Evolutionary conservation across 2,797 vertebrate species (phyloP).

Genomic region (Miopithecus talapoin): DNA sequence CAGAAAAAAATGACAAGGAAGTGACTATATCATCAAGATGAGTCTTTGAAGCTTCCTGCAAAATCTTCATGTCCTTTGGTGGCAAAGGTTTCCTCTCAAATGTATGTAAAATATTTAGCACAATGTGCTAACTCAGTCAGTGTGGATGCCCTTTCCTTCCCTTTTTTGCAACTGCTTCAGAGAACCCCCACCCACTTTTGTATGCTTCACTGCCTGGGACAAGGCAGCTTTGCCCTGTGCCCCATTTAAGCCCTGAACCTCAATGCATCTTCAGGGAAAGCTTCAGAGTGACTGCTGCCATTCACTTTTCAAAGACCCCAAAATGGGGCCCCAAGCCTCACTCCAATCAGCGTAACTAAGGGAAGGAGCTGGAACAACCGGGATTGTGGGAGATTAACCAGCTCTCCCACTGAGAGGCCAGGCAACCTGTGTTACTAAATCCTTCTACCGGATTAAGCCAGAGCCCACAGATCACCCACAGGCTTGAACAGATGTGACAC

Average conservation of each 20-base stretch:
- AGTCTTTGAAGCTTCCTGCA: background rate
- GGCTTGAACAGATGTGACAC: constrained; percentile 45
- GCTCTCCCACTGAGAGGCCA: constrained; percentile 40
- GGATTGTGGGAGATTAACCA: constrained; percentile 29
- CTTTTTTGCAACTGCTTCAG: constrained; percentile 10
- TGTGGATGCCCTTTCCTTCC: constrained; percentile 5
- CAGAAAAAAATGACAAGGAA: background rate
- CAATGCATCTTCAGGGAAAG: background rate
- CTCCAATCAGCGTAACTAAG: background rate
- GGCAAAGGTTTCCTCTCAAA: background rate
- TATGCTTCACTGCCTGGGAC: background rate
- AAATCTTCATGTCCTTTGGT: background rate
- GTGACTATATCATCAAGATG: accelerated
- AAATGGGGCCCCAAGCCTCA: background rate
- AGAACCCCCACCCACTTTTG: background rate
- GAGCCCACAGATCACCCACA: background rate
- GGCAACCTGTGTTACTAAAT: constrained; percentile 62
- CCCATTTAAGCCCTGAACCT: background rate
- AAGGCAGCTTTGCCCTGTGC: background rate
- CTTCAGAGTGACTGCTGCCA: background rate
- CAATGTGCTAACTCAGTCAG: background rate
- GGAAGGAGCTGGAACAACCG: background rate
- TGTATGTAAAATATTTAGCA: background rate
- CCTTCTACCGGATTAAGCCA: constrained; percentile 53
- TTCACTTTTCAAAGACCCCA: background rate